phyloP scores from a whole-genome alignment of 2,113 vertebrate genomes.

The Nothobranchius furzeri region DNA sequence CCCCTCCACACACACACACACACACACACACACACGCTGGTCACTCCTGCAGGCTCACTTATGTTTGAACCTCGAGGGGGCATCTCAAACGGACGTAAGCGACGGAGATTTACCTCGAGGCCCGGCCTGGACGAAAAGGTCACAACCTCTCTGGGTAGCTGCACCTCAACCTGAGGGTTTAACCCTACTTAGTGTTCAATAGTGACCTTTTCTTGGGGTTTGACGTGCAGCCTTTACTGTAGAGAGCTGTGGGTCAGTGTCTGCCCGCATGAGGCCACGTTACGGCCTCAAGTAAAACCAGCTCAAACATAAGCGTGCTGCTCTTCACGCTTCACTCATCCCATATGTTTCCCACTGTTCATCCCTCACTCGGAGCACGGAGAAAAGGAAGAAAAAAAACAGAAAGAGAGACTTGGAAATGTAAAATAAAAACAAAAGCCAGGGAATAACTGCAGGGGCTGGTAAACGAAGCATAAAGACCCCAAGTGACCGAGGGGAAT shows the following conservation, averaged over 20 bases:
- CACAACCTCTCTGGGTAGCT: constrained; percentile 60
- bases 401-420: constrained; percentile 58
- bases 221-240: constrained; percentile 62
- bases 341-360: constrained; percentile 58
- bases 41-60: constrained; percentile 40
- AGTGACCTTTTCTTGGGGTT: constrained; percentile 61
- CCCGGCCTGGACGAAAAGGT: constrained; percentile 54
- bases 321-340: constrained; percentile 42
- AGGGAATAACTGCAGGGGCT: constrained; percentile 73
- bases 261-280: constrained; percentile 16
- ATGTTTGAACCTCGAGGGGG: constrained; percentile 47
- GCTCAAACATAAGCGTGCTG: constrained; percentile 4
- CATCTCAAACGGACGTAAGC: constrained; percentile 21
- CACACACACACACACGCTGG: constrained; percentile 15
- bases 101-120: constrained; percentile 41
- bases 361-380: constrained; percentile 55
- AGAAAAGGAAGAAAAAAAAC: not conserved
- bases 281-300: constrained; percentile 3
- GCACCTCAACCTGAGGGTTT: constrained; percentile 65
- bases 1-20: constrained; percentile 33
- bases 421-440: constrained; percentile 74
- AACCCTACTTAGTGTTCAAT: constrained; percentile 64
- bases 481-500: constrained; percentile 77
- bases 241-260: constrained; percentile 28
- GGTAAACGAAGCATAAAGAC: constrained; percentile 77